Conservation (phyloP, 2,888 invertebrate genomes). For the Harpalus rufipes region DNA sequence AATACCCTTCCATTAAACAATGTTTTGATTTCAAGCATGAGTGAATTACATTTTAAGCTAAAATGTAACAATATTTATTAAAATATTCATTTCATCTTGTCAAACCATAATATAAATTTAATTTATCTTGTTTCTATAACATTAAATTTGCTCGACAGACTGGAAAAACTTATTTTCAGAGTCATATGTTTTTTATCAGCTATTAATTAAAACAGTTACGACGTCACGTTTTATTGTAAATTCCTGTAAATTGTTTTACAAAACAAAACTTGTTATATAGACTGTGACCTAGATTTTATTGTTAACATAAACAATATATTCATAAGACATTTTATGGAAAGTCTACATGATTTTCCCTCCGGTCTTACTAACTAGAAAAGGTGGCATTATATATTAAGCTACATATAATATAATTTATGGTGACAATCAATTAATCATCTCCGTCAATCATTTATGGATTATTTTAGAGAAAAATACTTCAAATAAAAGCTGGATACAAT, state of each 20-base stretch:
- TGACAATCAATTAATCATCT: no score
- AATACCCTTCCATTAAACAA: not conserved
- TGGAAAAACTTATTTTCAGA: not conserved
- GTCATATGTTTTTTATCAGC: not conserved
- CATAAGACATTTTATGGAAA: no score
- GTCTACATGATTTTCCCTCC: no score
- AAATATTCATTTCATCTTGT: not conserved
- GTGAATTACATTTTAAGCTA: not conserved
- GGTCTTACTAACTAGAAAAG: no score
- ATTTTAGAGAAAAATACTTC: no score
- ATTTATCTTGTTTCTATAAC: not conserved
- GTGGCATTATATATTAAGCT: no score
- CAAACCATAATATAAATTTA: conserved; percentile 2
- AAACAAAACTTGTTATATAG: not conserved
- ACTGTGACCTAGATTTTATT: no score
- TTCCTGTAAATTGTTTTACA: not conserved
- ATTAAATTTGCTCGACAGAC: not conserved
- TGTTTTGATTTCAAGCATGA: not conserved
- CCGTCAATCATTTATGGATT: no score
- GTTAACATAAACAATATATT: no score
- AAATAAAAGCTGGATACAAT: no score
- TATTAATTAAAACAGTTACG: not conserved
- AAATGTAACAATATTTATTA: not conserved
- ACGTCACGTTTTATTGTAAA: not conserved
- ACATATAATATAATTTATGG: no score